These are phyloP conservation scores for Zygothrica quintamaculata DNA, from an alignment of 2,888 invertebrate genomes.

Conservation along the genomic window DNA sequence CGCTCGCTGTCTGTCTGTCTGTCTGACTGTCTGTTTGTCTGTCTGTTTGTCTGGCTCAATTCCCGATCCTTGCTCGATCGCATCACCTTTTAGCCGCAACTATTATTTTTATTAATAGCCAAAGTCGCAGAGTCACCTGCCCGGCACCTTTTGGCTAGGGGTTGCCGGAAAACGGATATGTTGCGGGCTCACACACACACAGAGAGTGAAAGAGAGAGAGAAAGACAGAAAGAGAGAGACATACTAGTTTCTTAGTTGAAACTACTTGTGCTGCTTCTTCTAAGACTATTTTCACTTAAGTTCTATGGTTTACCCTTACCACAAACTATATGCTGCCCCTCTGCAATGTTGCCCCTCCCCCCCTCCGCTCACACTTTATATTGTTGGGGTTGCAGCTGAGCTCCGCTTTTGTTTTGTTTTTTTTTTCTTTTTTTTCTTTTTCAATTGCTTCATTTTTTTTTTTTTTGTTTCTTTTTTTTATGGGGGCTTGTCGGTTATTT, in stretches of 20 bases:
- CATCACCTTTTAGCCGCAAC: conserved; percentile 75
- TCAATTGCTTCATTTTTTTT: conserved; percentile 4
- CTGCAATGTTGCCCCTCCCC: background rate
- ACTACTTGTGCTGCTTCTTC: no score
- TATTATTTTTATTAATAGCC: conserved; percentile 83
- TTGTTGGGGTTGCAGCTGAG: conserved; percentile 69
- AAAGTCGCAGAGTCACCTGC: conserved; percentile 82
- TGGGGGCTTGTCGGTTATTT: conserved; percentile 67
- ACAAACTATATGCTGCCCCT: background rate
- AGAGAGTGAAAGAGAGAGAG: no score
- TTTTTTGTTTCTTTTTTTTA: conserved; percentile 34
- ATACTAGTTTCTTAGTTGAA: no score
- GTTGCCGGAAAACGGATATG: conserved; percentile 76
- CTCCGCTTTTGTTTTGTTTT: conserved; percentile 45
- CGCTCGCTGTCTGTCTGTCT: conserved; percentile 2
- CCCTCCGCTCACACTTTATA: background rate
- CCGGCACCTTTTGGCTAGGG: conserved; percentile 68
- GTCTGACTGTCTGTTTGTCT: conserved; percentile 5
- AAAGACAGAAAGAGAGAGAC: no score
- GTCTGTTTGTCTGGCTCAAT: conserved; percentile 7
- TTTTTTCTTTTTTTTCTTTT: conserved; percentile 10
- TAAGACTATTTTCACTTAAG: conserved; percentile 58
- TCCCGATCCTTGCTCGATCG: conserved; percentile 43
- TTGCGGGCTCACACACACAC: conserved; percentile 40
- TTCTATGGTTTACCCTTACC: conserved; percentile 7